A percentile compares a stretch with the other conserved stretches of the same genome.
Conservation (phyloP, 1,140 invertebrate genomes). For the Agrypnia vestita region DNA sequence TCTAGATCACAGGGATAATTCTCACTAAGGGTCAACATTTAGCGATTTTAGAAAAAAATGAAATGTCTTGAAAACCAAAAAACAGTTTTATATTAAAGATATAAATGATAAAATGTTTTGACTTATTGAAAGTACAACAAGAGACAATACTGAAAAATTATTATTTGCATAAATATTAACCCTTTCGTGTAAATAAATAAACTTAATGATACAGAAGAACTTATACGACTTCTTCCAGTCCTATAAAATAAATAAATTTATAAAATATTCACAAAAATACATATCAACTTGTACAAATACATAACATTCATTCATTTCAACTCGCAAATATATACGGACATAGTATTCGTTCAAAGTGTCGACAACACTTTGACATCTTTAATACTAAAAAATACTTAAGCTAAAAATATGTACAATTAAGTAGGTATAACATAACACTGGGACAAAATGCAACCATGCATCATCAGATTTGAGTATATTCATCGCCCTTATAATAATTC, state of each 20-base stretch:
- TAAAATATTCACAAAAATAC: neutral
- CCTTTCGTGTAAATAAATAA: slow-evolving; percentile 22
- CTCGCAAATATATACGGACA: neutral
- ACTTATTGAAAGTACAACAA: too few species aligned
- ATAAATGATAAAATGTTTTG: too few species aligned
- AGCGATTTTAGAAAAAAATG: neutral
- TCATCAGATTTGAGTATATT: too few species aligned
- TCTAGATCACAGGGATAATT: slow-evolving; percentile 32
- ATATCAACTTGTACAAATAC: too few species aligned
- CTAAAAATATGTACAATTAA: slow-evolving; percentile 22
- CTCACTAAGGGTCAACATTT: slow-evolving; percentile 12
- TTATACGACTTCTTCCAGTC: neutral
- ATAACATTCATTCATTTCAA: neutral
- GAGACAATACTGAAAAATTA: neutral
- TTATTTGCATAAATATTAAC: neutral
- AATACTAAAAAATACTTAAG: neutral
- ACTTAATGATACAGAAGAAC: slow-evolving; percentile 2
- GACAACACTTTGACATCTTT: neutral
- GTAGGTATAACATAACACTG: neutral
- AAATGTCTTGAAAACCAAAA: neutral
- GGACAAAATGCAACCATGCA: neutral
- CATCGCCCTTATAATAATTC: too few species aligned
- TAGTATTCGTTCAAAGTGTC: slow-evolving; percentile 4
- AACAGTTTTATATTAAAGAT: too few species aligned
- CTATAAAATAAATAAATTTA: neutral